Conservation (phyloP, 2,888 invertebrate genomes). For the Eugnorisma glareosa region DNA sequence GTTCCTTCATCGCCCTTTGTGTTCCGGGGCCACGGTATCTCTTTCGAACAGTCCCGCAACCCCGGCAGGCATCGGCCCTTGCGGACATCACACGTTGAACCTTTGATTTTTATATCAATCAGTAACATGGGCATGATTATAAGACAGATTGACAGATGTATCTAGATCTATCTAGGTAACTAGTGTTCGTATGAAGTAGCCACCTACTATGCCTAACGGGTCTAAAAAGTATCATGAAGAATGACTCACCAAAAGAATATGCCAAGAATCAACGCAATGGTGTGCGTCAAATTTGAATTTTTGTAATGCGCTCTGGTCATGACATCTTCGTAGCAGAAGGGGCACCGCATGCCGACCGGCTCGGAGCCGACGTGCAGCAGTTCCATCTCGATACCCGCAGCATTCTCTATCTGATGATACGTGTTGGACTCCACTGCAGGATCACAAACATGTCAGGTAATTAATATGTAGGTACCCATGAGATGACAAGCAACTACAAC, state of each 20-base stretch:
- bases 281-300: slow-evolving; percentile 80
- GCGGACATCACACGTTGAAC: too few relatives aligned
- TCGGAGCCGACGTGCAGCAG: slow-evolving; percentile 86
- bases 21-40: too few relatives aligned
- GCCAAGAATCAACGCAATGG: slow-evolving; percentile 80
- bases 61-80: too few relatives aligned
- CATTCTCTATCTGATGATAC: slow-evolving; percentile 82
- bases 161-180: neutral
- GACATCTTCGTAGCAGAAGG: slow-evolving; percentile 85
- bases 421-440: slow-evolving; percentile 82
- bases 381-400: slow-evolving; percentile 85
- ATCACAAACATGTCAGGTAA: neutral
- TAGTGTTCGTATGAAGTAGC: neutral
- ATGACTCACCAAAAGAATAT: slow-evolving; percentile 84
- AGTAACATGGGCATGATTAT: neutral
- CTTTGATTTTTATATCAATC: neutral
- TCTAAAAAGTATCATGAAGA: neutral
- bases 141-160: neutral
- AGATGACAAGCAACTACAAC: neutral
- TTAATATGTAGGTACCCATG: neutral
- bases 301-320: slow-evolving; percentile 84
- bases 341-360: slow-evolving; percentile 87
- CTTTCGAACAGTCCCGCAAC: too few relatives aligned
- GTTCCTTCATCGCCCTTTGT: too few relatives aligned
- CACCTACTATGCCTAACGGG: neutral